Base-by-base conservation (phyloP, 2,888 invertebrate genomes). In the Ophraella communa region DNA sequence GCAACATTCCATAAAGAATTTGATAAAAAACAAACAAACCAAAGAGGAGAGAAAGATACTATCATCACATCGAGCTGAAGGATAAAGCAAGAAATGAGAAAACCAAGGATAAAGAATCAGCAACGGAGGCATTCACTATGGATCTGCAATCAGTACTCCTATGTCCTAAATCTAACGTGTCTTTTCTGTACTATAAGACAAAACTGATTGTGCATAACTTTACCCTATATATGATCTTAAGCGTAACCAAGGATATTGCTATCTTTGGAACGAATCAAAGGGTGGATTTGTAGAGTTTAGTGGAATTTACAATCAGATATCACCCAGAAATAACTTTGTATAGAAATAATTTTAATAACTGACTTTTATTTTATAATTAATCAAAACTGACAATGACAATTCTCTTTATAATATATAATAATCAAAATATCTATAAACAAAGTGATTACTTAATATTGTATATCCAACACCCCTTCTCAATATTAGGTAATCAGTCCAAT, bases 171-270 rank as follows among this genome's bases (percentile, higher is more conserved):
- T 66, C 53, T 10, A 64, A 55, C 30, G 65, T 65, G 1, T 57
- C 53, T 11, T 53, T 61, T 3, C 23, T 68, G 4, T 68, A 68
- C 33, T 65, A 65, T 49, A 65, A 68, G 57, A 68, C 61, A 14
- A 65, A 68, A 64, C 30, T 64, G 11, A 61, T 56, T 20, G 62
- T 67, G 3, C 67, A 67, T 35, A 62, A 65, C 24, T 62, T 57
- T 18, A 61, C 61, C 1, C n/a, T n/a, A 7, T 65, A 1, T 65
- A 33, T 35, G 61, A 65, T 47, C 4, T 62, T 17, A 65, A 61
- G 24, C 56, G 52, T 14, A 10, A 65, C 1, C 30, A 62, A 45
- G 57, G 61, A 11, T 61, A 56, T 8, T 65, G 65, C 27, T 61
- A 45, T 47, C 18, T 65, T 4, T 61, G 65, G 60, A 65, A 67